A percentile compares a stretch with the other conserved stretches of the same genome.
Conservation (phyloP, 1,140 invertebrate genomes). For the Magallana angulata region DNA sequence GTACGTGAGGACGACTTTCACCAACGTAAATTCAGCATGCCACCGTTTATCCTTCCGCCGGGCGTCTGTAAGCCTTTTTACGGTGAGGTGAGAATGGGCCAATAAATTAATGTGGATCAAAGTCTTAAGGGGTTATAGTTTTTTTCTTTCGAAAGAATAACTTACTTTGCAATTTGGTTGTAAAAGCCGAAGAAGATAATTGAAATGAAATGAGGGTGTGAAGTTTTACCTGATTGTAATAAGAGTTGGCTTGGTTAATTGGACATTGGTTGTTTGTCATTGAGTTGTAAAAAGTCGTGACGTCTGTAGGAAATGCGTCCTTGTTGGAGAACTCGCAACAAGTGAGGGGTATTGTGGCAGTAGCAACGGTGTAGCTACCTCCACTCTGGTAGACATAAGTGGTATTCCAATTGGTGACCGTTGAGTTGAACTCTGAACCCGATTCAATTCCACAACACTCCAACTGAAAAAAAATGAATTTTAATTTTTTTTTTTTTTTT, state of each 20-base stretch:
- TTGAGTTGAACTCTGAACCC: conserved; percentile 42
- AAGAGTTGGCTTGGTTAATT: conserved; percentile 36
- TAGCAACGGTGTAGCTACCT: conserved; percentile 43
- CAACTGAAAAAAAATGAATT: conserved; percentile 4
- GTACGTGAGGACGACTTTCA: too few species aligned
- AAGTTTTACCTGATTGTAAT: conserved; percentile 20
- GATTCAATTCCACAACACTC: conserved; percentile 51
- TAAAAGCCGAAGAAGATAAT: too few species aligned
- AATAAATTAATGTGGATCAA: too few species aligned
- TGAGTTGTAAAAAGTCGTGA: conserved; percentile 48
- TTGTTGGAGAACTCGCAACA: conserved; percentile 54
- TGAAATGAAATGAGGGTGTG: background rate
- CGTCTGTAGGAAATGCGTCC: conserved; percentile 49
- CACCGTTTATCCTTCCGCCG: too few species aligned
- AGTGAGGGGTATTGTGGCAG: conserved; percentile 46
- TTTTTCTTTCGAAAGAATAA: too few species aligned
- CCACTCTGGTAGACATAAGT: conserved; percentile 48
- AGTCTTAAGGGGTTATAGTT: too few species aligned
- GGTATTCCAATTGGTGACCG: conserved; percentile 52
- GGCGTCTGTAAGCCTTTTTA: too few species aligned
- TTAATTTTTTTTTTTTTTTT: too few species aligned
- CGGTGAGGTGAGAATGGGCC: too few species aligned
- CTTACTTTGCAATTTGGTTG: too few species aligned
- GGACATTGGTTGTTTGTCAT: conserved; percentile 52
- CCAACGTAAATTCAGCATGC: too few species aligned